Conservation (phyloP, 2,888 invertebrate species). For the Volucella zonaria region DNA sequence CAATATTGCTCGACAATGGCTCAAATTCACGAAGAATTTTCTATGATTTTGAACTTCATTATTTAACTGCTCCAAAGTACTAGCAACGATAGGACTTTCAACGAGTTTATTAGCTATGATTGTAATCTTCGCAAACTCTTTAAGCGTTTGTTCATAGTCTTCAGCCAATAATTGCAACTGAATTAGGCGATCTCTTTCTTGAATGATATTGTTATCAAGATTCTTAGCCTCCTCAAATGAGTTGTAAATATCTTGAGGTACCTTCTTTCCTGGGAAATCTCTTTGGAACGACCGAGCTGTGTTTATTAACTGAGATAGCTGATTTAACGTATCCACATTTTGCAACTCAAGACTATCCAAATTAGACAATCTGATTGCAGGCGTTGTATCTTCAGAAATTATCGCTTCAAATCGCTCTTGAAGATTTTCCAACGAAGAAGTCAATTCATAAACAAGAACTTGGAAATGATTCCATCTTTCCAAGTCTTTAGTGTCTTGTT, state of each 20-base stretch:
- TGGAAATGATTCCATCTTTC: constrained; percentile 89
- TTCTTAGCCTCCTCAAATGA: constrained; percentile 88
- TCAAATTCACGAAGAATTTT: constrained; percentile 93
- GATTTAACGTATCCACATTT: constrained; percentile 86
- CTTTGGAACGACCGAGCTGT: constrained; percentile 86
- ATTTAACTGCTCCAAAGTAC: constrained; percentile 90
- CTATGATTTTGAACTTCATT: constrained; percentile 95
- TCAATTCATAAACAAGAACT: constrained; percentile 84
- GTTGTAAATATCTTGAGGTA: constrained; percentile 86
- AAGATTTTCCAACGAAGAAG: constrained; percentile 76
- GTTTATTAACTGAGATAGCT: constrained; percentile 86
- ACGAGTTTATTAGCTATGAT: constrained; percentile 92
- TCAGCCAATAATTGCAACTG: constrained; percentile 90
- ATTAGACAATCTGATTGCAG: constrained; percentile 87
- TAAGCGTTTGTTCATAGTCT: constrained; percentile 93
- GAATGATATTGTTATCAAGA: constrained; percentile 87
- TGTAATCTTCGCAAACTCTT: constrained; percentile 93
- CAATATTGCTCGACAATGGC: constrained; percentile 92
- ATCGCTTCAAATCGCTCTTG: constrained; percentile 79
- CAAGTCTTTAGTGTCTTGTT: constrained; percentile 85
- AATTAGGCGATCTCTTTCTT: constrained; percentile 89
- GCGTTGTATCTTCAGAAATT: constrained; percentile 85
- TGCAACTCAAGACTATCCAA: constrained; percentile 88
- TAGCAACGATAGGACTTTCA: constrained; percentile 89
- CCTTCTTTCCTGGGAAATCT: constrained; percentile 87